Percentiles rank a stretch among this genome's conserved stretches.
These are phyloP conservation scores for Delia radicum DNA, from an alignment of 1,140 invertebrate species.

Conservation along the genomic window DNA sequence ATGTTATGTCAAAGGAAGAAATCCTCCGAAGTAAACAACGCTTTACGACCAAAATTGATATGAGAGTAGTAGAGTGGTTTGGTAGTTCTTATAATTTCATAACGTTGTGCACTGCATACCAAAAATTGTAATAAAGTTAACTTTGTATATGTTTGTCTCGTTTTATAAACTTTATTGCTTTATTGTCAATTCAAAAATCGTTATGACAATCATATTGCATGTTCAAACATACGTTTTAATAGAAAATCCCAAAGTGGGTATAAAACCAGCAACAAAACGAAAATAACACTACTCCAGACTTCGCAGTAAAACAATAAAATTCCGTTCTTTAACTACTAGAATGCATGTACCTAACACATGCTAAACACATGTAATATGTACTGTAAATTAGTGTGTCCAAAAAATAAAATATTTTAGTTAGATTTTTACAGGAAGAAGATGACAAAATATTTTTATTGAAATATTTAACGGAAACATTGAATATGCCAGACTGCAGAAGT, in stretches of 20 bases:
- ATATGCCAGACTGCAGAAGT: too few relatives aligned
- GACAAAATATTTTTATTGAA: too few relatives aligned
- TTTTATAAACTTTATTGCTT: conserved; percentile 29
- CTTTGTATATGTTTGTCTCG: neutral
- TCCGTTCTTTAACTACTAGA: neutral
- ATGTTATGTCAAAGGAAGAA: too few relatives aligned
- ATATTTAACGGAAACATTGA: too few relatives aligned
- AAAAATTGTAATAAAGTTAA: neutral
- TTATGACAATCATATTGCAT: conserved; percentile 45
- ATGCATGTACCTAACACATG: neutral
- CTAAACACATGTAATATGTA: neutral
- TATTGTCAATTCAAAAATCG: conserved; percentile 53
- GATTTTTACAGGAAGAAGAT: too few relatives aligned
- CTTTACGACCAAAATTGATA: too few relatives aligned
- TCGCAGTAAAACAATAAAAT: conserved; percentile 10
- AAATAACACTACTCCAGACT: neutral
- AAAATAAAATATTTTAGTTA: too few relatives aligned
- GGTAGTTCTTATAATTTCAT: too few relatives aligned
- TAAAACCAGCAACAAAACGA: neutral
- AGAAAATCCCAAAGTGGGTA: conserved; percentile 17
- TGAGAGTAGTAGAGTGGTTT: too few relatives aligned
- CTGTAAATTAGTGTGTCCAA: too few relatives aligned
- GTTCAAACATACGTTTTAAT: conserved; percentile 34
- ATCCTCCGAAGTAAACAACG: too few relatives aligned
- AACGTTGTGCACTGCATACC: too few relatives aligned